Percentiles rank a stretch among this genome's conserved stretches.
Evolutionary conservation across 2,888 invertebrate species (phyloP).

Genomic region (Arge pagana): DNA sequence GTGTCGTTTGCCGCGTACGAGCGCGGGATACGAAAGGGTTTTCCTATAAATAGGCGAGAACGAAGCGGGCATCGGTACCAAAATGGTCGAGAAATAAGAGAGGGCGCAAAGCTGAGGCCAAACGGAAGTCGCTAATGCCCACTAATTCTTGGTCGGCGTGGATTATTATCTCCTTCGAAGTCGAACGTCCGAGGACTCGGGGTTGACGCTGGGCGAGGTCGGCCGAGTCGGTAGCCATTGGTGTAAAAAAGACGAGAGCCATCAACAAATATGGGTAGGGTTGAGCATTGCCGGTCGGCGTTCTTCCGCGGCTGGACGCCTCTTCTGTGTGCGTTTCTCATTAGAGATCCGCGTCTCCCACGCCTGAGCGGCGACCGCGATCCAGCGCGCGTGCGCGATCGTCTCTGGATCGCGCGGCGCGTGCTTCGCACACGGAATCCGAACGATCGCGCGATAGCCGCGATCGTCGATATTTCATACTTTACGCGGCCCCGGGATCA

Average conservation of each 20-base stretch:
- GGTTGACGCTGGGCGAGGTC: slow-evolving; percentile 6
- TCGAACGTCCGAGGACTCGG: background rate
- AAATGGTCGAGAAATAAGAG: background rate
- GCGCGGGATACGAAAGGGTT: background rate
- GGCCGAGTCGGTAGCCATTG: slow-evolving; percentile 15
- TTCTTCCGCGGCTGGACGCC: no score
- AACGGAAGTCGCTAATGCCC: slow-evolving; percentile 24
- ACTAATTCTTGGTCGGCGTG: slow-evolving; percentile 18
- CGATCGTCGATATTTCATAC: no score
- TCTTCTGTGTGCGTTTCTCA: slow-evolving; percentile 50
- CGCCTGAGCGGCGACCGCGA: slow-evolving; percentile 42
- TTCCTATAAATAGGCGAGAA: background rate
- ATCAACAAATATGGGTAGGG: slow-evolving; percentile 52
- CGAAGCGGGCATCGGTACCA: background rate
- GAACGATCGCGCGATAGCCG: no score
- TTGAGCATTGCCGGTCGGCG: slow-evolving; percentile 30
- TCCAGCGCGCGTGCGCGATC: slow-evolving; percentile 31
- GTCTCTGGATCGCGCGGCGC: no score
- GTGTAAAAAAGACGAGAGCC: slow-evolving; percentile 44
- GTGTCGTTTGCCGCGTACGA: slow-evolving; percentile 18
- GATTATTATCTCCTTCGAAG: slow-evolving; percentile 16
- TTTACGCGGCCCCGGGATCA: no score
- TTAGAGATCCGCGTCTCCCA: slow-evolving; percentile 49
- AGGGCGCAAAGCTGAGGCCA: background rate
- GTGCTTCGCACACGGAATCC: no score